Conservation (phyloP, 2,797 vertebrate species). For the Petrocephalus schoutedeni region DNA sequence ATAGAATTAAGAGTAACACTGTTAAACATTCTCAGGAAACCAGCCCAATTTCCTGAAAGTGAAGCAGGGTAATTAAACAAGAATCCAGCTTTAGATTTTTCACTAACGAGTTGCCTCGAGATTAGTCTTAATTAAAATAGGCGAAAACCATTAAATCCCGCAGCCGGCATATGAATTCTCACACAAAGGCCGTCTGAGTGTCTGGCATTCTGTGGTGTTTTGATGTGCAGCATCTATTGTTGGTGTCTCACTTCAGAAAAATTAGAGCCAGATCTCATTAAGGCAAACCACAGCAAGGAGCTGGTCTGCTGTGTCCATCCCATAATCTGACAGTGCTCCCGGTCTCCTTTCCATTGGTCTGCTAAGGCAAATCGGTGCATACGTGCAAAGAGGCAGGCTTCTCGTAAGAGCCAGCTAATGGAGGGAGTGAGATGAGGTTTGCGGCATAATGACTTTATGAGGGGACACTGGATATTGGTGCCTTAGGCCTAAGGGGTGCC, state of each 20-base stretch:
- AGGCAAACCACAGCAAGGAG: not conserved
- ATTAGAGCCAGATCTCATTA: slow-evolving; percentile 16
- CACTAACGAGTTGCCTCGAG: not conserved
- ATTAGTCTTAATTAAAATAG: slow-evolving; percentile 14
- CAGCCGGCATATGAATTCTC: not conserved
- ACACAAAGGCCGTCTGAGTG: not conserved
- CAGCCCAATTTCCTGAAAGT: not conserved
- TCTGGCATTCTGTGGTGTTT: not conserved
- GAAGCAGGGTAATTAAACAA: not conserved
- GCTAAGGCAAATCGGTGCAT: not conserved
- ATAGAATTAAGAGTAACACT: not conserved
- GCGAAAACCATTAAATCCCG: not conserved
- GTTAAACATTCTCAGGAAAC: not conserved
- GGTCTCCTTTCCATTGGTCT: not conserved
- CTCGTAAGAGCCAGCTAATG: not conserved
- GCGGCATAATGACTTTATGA: not conserved
- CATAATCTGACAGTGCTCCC: not conserved
- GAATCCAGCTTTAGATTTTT: slow-evolving; percentile 2
- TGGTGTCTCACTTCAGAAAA: slow-evolving; percentile 11
- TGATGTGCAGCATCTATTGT: not conserved
- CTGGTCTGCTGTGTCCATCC: not conserved
- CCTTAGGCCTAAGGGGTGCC: not conserved
- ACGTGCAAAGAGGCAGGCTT: not conserved
- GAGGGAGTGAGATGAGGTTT: too few relatives aligned
- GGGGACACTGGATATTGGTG: not conserved